These are phyloP conservation scores for Falcunculus frontatus DNA, from an alignment of 2,113 vertebrate species.

Conservation along the genomic window DNA sequence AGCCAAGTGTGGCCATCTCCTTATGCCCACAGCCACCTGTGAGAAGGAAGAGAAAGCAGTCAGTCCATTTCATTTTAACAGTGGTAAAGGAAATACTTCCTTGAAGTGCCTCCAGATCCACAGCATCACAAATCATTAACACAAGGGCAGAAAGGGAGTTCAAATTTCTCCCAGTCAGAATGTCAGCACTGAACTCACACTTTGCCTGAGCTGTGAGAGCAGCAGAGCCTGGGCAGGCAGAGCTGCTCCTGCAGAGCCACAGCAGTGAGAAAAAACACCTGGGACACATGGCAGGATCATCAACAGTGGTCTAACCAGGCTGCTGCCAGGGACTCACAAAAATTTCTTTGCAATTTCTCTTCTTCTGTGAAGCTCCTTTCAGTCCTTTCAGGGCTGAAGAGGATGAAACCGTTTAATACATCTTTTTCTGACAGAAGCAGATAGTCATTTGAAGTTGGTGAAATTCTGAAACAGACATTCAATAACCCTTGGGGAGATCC, in stretches of 20 bases:
- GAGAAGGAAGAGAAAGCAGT: not conserved
- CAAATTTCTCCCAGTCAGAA: not conserved
- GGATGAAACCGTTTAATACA: not conserved
- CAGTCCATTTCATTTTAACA: not conserved
- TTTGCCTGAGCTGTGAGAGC: not conserved
- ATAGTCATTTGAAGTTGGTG: not conserved
- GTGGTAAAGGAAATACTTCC: not conserved
- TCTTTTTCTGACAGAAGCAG: not conserved
- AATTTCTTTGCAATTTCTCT: not conserved
- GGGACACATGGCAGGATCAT: accelerated
- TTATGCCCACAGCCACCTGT: not conserved
- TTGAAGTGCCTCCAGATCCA: not conserved
- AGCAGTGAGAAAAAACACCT: not conserved
- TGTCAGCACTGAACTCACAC: not conserved
- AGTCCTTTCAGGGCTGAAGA: not conserved
- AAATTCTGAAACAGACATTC: not conserved
- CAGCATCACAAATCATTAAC: too few relatives aligned
- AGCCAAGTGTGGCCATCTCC: not conserved
- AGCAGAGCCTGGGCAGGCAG: not conserved
- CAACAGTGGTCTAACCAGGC: accelerated
- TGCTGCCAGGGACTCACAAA: not conserved
- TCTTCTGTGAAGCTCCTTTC: not conserved
- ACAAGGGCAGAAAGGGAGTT: not conserved
- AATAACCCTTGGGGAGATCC: not conserved
- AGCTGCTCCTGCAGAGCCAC: not conserved